These are phyloP conservation scores for Sciurus niger DNA, from an alignment of 2,113 vertebrate species.

Conservation along the genomic window DNA sequence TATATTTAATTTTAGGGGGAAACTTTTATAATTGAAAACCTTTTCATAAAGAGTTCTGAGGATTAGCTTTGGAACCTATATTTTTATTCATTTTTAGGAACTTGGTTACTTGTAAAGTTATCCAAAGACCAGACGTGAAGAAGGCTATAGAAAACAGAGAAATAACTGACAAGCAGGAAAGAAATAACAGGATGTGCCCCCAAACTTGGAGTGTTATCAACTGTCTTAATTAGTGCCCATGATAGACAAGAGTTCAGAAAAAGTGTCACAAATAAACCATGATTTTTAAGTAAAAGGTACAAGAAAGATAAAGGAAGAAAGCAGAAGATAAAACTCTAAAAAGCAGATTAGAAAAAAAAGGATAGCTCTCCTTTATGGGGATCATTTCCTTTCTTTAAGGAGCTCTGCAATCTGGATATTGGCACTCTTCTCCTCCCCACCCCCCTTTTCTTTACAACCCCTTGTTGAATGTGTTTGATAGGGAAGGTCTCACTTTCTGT, in stretches of 20 bases:
- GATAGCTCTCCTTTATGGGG: background rate
- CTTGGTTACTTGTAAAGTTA: background rate
- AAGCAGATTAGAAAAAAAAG: background rate
- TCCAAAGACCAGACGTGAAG: background rate
- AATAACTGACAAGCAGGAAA: background rate
- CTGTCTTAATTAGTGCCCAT: background rate
- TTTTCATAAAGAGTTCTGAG: background rate
- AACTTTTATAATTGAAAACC: background rate
- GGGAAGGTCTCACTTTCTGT: background rate
- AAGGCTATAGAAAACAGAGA: background rate
- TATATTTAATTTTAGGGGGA: background rate
- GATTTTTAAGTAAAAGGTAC: constrained; percentile 13
- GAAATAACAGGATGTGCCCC: background rate
- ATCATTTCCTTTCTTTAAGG: background rate
- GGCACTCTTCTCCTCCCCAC: background rate
- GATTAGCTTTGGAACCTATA: background rate
- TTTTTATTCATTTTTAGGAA: constrained; percentile 21
- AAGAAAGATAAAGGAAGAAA: background rate
- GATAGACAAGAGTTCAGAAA: background rate
- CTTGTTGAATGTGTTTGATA: background rate
- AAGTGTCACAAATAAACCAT: background rate
- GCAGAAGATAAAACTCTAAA: background rate
- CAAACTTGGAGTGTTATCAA: background rate
- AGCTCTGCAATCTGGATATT: background rate
- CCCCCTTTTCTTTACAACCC: background rate